These are phyloP conservation scores for Ptycholaimellus sp. DNA, from an alignment of 2,888 invertebrate genomes.

Conservation along the genomic window DNA sequence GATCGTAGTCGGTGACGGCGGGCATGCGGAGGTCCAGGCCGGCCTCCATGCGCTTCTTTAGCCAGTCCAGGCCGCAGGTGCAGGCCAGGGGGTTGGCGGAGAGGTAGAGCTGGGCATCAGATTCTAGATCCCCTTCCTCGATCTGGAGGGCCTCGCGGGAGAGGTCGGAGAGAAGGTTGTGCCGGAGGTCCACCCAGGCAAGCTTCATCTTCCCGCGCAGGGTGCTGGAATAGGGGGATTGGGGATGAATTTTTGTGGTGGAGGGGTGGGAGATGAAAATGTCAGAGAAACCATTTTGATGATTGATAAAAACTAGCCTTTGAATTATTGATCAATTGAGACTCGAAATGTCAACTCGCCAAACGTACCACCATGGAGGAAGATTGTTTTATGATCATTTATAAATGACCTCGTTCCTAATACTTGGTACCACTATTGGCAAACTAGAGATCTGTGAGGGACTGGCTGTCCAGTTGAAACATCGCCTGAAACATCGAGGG, in stretches of 20 bases:
- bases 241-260: neutral
- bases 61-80: constrained; percentile 75
- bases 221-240: neutral
- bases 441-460: no score
- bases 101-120: constrained; percentile 42
- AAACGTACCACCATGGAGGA: no score
- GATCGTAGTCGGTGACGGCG: constrained; percentile 9
- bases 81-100: constrained; percentile 63
- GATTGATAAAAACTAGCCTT: no score
- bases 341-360: no score
- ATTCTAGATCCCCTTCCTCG: constrained; percentile 35
- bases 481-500: neutral
- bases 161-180: constrained; percentile 52
- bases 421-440: no score
- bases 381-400: no score
- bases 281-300: no score
- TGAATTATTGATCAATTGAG: no score
- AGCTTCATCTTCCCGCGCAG: constrained; percentile 43
- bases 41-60: constrained; percentile 37
- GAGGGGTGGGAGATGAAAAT: neutral
- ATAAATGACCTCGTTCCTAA: no score
- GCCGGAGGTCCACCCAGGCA: constrained; percentile 57
- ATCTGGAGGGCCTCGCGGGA: constrained; percentile 67
- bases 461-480: no score
- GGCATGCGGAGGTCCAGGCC: constrained; percentile 37